Conservation (phyloP, 2,113 vertebrate species). For the Pachypanchax playfairii region DNA sequence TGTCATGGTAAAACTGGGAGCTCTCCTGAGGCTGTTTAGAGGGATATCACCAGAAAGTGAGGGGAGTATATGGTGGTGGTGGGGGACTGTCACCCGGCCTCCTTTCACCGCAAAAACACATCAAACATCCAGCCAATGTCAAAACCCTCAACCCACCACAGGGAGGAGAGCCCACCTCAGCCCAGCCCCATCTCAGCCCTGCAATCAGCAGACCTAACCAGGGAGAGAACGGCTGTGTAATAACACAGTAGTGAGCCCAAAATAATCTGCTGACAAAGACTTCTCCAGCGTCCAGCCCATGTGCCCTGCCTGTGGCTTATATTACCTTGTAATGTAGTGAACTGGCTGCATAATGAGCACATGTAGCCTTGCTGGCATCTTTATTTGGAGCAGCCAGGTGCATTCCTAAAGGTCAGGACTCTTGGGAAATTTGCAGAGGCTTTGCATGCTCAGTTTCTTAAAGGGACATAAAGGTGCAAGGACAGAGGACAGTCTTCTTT, state of each 20-base stretch:
- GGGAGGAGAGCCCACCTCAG: slow-evolving; percentile 64
- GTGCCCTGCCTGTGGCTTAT: slow-evolving; percentile 62
- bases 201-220: slow-evolving; percentile 78
- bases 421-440: slow-evolving; percentile 24
- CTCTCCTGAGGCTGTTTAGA: slow-evolving; percentile 34
- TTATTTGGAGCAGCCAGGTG: slow-evolving; percentile 61
- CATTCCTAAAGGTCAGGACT: slow-evolving; percentile 56
- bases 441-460: not conserved
- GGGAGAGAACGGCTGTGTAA: slow-evolving; percentile 73
- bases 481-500: not conserved
- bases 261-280: slow-evolving; percentile 78
- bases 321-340: slow-evolving; percentile 60
- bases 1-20: slow-evolving; percentile 38
- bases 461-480: not conserved
- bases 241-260: slow-evolving; percentile 76
- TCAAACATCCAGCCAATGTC: slow-evolving; percentile 47
- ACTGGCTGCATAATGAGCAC: slow-evolving; percentile 54
- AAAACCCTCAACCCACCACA: slow-evolving; percentile 35
- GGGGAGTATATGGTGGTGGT: slow-evolving; percentile 14
- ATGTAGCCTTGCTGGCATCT: slow-evolving; percentile 58
- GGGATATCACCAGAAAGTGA: slow-evolving; percentile 9
- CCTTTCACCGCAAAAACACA: slow-evolving; percentile 56
- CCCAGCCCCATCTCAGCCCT: slow-evolving; percentile 66
- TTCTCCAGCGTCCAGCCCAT: slow-evolving; percentile 58
- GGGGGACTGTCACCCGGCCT: slow-evolving; percentile 21